Conservation (phyloP, 1,140 invertebrate genomes). For the Drosophila nebulosa region DNA sequence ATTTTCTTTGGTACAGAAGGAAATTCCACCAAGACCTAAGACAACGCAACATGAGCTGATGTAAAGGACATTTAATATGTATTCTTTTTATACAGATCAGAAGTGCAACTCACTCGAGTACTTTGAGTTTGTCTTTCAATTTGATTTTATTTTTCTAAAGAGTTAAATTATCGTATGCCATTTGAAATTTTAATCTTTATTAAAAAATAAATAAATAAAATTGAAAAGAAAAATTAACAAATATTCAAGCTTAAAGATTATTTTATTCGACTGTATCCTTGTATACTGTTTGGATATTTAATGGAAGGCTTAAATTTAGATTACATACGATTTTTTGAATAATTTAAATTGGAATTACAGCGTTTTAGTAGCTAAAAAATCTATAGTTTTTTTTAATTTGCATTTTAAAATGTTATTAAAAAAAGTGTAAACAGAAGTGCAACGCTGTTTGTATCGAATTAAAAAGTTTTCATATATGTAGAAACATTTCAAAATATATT, state of each 20-base stretch:
- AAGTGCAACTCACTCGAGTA: background rate
- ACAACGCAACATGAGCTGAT: background rate
- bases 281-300: too few species aligned
- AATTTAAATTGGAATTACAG: too few species aligned
- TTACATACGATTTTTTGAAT: too few species aligned
- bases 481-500: constrained; percentile 3
- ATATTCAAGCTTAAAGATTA: too few species aligned
- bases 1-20: background rate
- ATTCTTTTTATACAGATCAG: background rate
- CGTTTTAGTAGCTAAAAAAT: too few species aligned
- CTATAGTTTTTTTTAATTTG: background rate
- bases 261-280: too few species aligned
- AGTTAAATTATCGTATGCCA: too few species aligned
- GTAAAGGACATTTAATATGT: background rate
- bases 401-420: background rate
- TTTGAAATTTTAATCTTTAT: too few species aligned
- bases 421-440: background rate
- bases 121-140: background rate
- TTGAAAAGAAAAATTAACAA: too few species aligned
- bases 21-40: background rate
- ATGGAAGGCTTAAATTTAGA: too few species aligned
- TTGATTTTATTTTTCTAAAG: background rate
- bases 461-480: background rate
- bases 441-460: background rate
- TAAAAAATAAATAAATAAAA: too few species aligned